Evolutionary conservation across 2,888 invertebrate species (phyloP).

Genomic region (Acholoe squamosa): DNA sequence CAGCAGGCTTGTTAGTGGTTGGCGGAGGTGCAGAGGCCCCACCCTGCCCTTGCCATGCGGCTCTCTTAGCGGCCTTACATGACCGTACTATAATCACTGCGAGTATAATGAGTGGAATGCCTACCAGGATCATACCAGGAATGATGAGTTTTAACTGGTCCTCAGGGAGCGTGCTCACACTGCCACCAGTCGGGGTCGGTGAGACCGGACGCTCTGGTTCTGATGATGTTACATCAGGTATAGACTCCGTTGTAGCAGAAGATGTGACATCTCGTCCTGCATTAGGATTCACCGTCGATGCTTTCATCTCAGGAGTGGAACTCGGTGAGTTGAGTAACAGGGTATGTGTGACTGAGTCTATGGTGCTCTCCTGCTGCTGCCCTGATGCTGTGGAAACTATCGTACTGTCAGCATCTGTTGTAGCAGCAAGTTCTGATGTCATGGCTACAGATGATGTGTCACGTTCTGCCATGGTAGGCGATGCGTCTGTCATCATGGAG

Average conservation of each 20-base stretch:
- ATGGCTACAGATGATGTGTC: background rate
- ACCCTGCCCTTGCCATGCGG: background rate
- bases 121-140: background rate
- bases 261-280: background rate
- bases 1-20: background rate
- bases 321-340: background rate
- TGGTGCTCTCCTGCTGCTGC: background rate
- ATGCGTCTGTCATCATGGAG: no score
- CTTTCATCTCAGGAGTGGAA: background rate
- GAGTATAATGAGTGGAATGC: background rate
- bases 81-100: background rate
- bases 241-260: background rate
- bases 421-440: background rate
- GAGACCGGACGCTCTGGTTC: background rate
- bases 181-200: background rate
- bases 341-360: background rate
- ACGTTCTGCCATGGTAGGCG: background rate
- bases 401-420: background rate
- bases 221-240: background rate
- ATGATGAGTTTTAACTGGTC: background rate
- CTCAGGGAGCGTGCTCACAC: background rate
- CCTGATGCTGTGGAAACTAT: background rate
- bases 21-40: background rate
- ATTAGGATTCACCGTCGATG: background rate
- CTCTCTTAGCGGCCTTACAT: background rate